Evolutionary conservation across 2,888 invertebrate genomes (phyloP).

Genomic region (Sphinx pinastri): DNA sequence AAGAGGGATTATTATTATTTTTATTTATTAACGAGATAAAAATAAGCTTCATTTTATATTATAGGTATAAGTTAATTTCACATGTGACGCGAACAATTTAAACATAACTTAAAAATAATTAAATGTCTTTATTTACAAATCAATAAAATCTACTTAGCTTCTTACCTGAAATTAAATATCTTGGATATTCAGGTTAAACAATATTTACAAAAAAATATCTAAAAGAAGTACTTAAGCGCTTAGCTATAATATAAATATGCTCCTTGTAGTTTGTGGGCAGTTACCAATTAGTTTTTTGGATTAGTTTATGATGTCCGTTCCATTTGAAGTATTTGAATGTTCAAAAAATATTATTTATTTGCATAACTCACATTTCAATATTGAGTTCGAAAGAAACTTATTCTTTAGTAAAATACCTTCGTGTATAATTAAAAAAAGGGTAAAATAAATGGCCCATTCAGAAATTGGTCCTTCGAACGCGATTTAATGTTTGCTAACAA

Average conservation of each 20-base stretch:
- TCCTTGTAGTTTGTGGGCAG: too few species aligned
- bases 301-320: too few species aligned
- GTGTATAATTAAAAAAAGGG: too few species aligned
- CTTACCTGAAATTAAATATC: slow-evolving; percentile 23
- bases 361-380: background rate
- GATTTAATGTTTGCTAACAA: background rate
- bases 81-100: slow-evolving; percentile 56
- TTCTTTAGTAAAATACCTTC: too few species aligned
- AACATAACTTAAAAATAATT: slow-evolving; percentile 24
- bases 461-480: background rate
- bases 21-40: background rate
- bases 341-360: background rate
- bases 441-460: too few species aligned
- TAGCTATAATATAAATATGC: slow-evolving; percentile 15
- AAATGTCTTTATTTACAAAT: slow-evolving; percentile 32
- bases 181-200: slow-evolving; percentile 15
- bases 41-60: background rate
- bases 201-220: slow-evolving; percentile 25
- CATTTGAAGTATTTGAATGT: too few species aligned
- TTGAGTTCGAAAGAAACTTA: background rate
- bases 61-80: background rate
- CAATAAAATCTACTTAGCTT: slow-evolving; percentile 27
- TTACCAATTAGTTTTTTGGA: too few species aligned
- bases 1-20: too few species aligned
- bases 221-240: slow-evolving; percentile 26